Evolutionary conservation across 1,140 invertebrate species (phyloP).

Genomic region (Thaumetopoea pityocampa): DNA sequence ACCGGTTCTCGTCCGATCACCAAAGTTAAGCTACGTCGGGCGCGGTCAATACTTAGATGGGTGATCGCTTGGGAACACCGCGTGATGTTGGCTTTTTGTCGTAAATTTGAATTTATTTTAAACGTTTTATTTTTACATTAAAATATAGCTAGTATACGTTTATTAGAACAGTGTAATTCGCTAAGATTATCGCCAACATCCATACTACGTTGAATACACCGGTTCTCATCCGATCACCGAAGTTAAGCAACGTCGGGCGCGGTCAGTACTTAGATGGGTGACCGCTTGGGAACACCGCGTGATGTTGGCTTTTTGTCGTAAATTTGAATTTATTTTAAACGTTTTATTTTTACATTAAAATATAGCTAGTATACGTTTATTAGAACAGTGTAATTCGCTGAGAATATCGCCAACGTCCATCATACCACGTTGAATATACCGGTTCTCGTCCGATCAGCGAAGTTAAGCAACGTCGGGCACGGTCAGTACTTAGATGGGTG

Average conservation of each 20-base stretch:
- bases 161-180: too few relatives aligned
- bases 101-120: too few relatives aligned
- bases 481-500: slow-evolving; percentile 27
- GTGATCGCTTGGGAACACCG: slow-evolving; percentile 28
- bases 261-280: slow-evolving; percentile 27
- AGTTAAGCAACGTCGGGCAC: slow-evolving; percentile 28
- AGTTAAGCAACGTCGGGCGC: slow-evolving; percentile 29
- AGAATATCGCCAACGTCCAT: too few relatives aligned
- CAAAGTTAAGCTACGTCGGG: slow-evolving; percentile 30
- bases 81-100: slow-evolving; percentile 32
- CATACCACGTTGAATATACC: slow-evolving; percentile 36
- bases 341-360: too few relatives aligned
- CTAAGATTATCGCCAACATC: slow-evolving; percentile 29
- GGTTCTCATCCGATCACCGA: slow-evolving; percentile 34
- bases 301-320: slow-evolving; percentile 31
- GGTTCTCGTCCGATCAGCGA: slow-evolving; percentile 34
- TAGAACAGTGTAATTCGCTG: too few relatives aligned
- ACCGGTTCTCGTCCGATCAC: slow-evolving; percentile 34
- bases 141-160: too few relatives aligned
- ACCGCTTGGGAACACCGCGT: slow-evolving; percentile 30
- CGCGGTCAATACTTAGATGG: slow-evolving; percentile 26
- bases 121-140: too few relatives aligned
- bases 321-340: too few relatives aligned
- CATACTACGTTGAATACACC: slow-evolving; percentile 36
- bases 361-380: too few relatives aligned